Evolutionary conservation across 2,797 vertebrate genomes (phyloP).

Genomic region (Pseudochirops corinnae): DNA sequence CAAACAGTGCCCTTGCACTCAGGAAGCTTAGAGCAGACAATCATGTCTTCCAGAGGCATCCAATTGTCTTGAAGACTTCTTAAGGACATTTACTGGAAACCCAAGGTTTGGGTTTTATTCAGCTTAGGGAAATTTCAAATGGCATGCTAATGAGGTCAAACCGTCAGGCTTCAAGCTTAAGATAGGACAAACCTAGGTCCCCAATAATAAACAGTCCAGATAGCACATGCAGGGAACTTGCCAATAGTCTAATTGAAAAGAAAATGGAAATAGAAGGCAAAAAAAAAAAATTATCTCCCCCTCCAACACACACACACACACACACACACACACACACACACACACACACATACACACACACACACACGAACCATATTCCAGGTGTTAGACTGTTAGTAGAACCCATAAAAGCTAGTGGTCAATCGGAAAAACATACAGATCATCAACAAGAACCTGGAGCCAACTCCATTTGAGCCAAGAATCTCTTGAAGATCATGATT

Average conservation of each 20-base stretch:
- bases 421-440: constrained; percentile 68
- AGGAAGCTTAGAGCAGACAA: background rate
- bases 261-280: background rate
- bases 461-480: constrained; percentile 71
- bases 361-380: constrained; percentile 21
- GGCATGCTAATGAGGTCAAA: background rate
- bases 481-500: constrained; percentile 68
- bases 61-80: background rate
- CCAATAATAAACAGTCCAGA: constrained; percentile 31
- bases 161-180: background rate
- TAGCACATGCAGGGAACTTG: background rate
- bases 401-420: constrained; percentile 51
- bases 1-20: background rate
- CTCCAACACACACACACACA: background rate
- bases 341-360: background rate
- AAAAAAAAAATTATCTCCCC: background rate
- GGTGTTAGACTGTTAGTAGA: constrained; percentile 53
- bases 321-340: background rate
- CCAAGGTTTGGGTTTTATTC: background rate
- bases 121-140: background rate
- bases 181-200: background rate
- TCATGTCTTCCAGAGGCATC: background rate
- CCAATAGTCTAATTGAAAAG: constrained; percentile 51
- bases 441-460: constrained; percentile 66
- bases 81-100: constrained; percentile 1